Conservation (phyloP, 2,113 vertebrate species). For the Glaucomys volans region DNA sequence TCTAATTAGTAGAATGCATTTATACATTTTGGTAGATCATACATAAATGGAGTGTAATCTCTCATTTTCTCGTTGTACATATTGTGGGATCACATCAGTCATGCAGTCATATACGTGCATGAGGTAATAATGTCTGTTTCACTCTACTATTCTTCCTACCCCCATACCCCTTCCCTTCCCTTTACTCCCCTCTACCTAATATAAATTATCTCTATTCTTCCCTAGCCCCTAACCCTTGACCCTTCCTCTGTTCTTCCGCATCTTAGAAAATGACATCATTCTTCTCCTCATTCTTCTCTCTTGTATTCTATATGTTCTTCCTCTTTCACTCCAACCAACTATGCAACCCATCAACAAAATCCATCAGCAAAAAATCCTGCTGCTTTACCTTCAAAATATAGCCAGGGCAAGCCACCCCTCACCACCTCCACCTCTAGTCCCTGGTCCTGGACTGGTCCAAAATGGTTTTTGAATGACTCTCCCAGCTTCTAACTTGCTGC, state of each 20-base stretch:
- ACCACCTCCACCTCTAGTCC: fast-evolving
- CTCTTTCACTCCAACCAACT: not conserved
- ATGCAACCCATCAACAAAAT: not conserved
- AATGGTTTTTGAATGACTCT: not conserved
- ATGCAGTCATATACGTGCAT: no score
- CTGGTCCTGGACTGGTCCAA: fast-evolving
- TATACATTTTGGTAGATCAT: no score
- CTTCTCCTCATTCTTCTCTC: fast-evolving
- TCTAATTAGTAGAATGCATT: no score
- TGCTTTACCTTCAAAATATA: not conserved
- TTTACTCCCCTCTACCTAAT: no score
- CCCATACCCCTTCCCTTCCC: no score
- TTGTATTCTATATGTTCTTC: not conserved
- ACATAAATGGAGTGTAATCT: no score
- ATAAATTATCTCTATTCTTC: no score
- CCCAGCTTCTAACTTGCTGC: not conserved
- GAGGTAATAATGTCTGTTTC: no score
- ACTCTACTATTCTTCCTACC: no score
- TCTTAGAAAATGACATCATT: not conserved
- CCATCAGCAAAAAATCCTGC: not conserved
- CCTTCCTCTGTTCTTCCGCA: not conserved
- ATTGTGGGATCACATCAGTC: no score
- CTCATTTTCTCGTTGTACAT: no score
- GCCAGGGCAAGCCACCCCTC: not conserved
- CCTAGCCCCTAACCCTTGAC: not conserved